phyloP scores from a whole-genome alignment of 2,888 invertebrate genomes.

The Philhelius pedissequus region DNA sequence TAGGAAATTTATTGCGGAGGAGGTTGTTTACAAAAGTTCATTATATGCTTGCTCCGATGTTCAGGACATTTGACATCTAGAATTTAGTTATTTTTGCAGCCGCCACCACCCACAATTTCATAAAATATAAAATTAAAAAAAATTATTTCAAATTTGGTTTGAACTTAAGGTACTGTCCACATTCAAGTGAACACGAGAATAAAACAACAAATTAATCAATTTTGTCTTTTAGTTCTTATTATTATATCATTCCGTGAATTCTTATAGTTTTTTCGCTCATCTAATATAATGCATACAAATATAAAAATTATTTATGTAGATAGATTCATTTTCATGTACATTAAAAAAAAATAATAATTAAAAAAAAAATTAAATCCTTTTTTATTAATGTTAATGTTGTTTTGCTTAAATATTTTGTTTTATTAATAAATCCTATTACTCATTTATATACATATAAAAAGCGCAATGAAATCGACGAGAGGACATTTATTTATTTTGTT shows the following conservation, averaged over 20 bases:
- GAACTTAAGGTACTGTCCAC: too few relatives aligned
- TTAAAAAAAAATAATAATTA: conserved; percentile 31
- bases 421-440: conserved; percentile 14
- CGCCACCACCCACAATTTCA: too few relatives aligned
- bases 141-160: too few relatives aligned
- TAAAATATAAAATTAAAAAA: too few relatives aligned
- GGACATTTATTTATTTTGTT: not conserved
- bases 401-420: not conserved
- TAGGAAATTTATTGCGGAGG: too few relatives aligned
- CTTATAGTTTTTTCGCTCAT: conserved; percentile 40
- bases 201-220: not conserved
- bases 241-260: conserved; percentile 34
- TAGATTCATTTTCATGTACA: conserved; percentile 62
- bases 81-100: too few relatives aligned
- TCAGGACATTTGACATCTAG: too few relatives aligned
- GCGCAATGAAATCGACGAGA: conserved; percentile 47
- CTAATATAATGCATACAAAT: conserved; percentile 65
- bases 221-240: not conserved
- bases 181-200: too few relatives aligned
- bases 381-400: conserved; percentile 1
- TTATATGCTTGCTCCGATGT: too few relatives aligned
- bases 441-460: conserved; percentile 53
- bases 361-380: not conserved
- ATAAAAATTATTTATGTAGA: conserved; percentile 64
- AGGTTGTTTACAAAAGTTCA: too few relatives aligned